Percentiles rank a stretch among this genome's conserved stretches.
phyloP scores from a whole-genome alignment of 2,113 vertebrate genomes.

The Bubalus kerabau region DNA sequence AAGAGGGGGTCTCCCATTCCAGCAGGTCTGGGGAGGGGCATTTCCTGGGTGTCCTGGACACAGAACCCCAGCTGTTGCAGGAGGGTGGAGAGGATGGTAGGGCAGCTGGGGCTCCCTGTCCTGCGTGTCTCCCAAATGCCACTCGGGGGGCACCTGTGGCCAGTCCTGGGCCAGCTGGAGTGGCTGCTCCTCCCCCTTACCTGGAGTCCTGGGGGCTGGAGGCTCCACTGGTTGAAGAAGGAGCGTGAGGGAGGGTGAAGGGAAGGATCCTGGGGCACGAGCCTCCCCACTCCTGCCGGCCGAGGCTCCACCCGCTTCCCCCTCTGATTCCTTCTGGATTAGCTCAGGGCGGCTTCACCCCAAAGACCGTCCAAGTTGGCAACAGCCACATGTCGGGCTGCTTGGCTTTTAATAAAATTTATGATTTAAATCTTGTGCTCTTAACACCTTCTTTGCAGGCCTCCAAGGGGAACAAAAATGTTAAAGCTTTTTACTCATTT shows the following conservation, averaged over 20 bases:
- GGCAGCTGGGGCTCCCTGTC: not conserved
- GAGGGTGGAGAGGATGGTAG: not conserved
- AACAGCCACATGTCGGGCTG: not conserved
- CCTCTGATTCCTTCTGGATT: constrained; percentile 45
- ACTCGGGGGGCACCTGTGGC: not conserved
- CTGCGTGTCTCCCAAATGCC: not conserved
- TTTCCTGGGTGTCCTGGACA: not conserved
- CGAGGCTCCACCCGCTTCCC: not conserved
- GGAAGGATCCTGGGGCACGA: not conserved
- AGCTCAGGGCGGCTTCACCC: constrained; percentile 46
- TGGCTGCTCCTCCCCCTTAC: not conserved
- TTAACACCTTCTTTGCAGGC: constrained; percentile 72
- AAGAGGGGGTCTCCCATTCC: not conserved
- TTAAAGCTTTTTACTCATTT: constrained; percentile 59
- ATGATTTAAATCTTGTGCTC: constrained; percentile 67
- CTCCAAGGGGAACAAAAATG: constrained; percentile 65
- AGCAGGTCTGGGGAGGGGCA: not conserved
- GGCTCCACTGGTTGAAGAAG: not conserved
- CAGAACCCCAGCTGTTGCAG: not conserved
- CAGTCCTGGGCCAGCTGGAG: not conserved
- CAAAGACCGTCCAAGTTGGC: constrained; percentile 49
- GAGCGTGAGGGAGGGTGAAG: not conserved
- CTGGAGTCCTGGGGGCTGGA: not conserved
- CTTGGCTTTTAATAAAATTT: constrained; percentile 66
- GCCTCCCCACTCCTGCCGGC: not conserved